Base-by-base conservation (phyloP, 2,113 vertebrate genomes). In the Tachuris rubrigastra region DNA sequence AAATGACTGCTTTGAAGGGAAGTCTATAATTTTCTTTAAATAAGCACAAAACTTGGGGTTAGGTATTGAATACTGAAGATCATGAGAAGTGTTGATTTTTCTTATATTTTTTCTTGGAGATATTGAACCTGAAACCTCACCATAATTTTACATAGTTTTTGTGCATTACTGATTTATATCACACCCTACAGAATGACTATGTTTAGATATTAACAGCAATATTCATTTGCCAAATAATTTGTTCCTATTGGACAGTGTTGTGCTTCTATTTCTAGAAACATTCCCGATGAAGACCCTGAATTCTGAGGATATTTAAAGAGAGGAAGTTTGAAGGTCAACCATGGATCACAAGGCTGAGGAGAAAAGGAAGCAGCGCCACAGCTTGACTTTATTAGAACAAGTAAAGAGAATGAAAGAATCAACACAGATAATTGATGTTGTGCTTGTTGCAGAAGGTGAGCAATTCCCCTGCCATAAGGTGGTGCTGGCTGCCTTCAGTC, bases 401-500 rank as follows among this genome's bases (percentile, higher is more conserved):
- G 94, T 99, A 27, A 98, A 97, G 96, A 97, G 86, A 80, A 99
- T 99, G 99, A 98, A 97, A 90, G 99, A 99, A 42, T 95, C 96
- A 3, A 88, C 98, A 21, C 98, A 99, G 97, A 98, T 99, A 86
- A 98, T 98, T 16, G 99, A 99, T 10, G 98, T 99, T 23, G 98
- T 99, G 17, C 97, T 99, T 16, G 96, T 99, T 17, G 99, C 99
- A 21, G 99, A 99, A 87, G 99, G 98, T 63, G 97, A 99, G 96
- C 98, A 96, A 67, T 99, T 99, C 91, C 98, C 99, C 27, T 99
- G 99, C 95, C 99, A 99, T 96, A 98, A 98, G 24, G 96, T 99
- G 14, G 98, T 99, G 28, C 97, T 99, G n/a, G 98, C 99, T 20
- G 98, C 99, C 12, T 99, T 99, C 86, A 99, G 99, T 47, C 98